Conservation (phyloP, 1,140 invertebrate genomes). For the Triops longicaudatus region DNA sequence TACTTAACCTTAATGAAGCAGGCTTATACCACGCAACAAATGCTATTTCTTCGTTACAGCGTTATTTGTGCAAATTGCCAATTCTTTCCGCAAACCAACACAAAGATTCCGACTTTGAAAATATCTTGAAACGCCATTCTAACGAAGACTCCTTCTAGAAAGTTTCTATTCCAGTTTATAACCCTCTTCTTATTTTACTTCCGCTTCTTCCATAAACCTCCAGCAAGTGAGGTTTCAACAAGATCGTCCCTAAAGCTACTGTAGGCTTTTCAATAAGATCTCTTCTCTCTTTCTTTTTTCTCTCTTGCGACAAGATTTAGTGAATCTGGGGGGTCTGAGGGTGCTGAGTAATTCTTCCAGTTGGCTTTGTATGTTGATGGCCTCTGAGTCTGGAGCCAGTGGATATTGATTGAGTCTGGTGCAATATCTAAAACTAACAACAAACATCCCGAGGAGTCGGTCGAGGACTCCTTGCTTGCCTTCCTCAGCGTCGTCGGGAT, state of each 20-base stretch:
- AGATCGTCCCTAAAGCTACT: not conserved
- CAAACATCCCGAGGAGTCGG: not conserved
- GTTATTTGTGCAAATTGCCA: too few relatives aligned
- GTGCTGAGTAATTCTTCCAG: constrained; percentile 11
- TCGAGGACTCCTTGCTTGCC: not conserved
- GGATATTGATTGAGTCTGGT: constrained; percentile 7
- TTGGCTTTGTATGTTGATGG: constrained; percentile 15
- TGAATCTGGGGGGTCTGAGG: not conserved
- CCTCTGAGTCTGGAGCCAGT: constrained; percentile 1
- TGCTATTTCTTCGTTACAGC: too few relatives aligned
- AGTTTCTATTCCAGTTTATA: too few relatives aligned
- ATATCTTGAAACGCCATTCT: too few relatives aligned
- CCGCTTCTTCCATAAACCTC: too few relatives aligned
- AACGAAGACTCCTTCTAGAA: too few relatives aligned
- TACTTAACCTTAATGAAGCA: too few relatives aligned
- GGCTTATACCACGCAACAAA: too few relatives aligned
- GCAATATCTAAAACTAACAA: constrained; percentile 1
- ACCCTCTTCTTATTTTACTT: too few relatives aligned
- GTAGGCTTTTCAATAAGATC: not conserved
- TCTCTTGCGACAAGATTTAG: not conserved
- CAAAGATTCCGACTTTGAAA: too few relatives aligned
- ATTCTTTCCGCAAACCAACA: too few relatives aligned
- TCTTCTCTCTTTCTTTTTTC: not conserved
- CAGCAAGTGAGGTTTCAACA: not conserved
- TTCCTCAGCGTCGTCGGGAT: not conserved